Evolutionary conservation across 92 coral and sea anemone species (phyloP).

Genomic region (Zoanthus solanderi): DNA sequence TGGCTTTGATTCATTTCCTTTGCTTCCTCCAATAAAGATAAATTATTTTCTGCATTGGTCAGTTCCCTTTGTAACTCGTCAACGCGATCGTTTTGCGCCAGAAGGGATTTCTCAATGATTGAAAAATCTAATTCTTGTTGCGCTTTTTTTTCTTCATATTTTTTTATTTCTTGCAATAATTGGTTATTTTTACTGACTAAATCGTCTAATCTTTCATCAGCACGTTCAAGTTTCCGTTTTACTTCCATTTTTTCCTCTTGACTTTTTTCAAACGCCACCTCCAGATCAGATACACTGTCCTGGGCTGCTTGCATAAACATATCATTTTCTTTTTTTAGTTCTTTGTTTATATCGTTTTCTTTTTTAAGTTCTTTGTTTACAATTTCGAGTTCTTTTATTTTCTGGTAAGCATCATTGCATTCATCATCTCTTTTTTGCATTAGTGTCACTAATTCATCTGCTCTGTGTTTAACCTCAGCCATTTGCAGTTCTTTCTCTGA

Average conservation of each 20-base stretch:
- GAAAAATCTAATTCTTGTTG: conserved; percentile 57
- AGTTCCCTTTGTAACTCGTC: conserved; percentile 64
- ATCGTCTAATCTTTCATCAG: conserved; percentile 58
- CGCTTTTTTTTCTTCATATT: conserved; percentile 50
- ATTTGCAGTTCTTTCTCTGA: conserved; percentile 70
- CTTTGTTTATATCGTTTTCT: conserved; percentile 52
- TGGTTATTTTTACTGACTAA: conserved; percentile 59
- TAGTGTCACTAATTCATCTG: conserved; percentile 55
- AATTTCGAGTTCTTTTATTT: conserved; percentile 57
- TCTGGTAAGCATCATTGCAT: conserved; percentile 60
- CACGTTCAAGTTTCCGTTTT: conserved; percentile 58
- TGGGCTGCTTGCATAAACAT: conserved; percentile 46
- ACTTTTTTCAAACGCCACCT: conserved; percentile 71
- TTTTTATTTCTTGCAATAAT: conserved; percentile 50
- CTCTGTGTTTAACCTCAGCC: conserved; percentile 51
- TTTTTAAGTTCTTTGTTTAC: conserved; percentile 41
- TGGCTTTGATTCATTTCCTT: conserved; percentile 69
- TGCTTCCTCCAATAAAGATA: conserved; percentile 69
- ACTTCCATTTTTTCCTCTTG: conserved; percentile 64
- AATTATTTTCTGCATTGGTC: conserved; percentile 54
- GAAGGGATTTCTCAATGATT: conserved; percentile 49
- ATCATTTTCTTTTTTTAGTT: conserved; percentile 60
- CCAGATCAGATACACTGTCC: conserved; percentile 67
- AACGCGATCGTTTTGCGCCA: conserved; percentile 56
- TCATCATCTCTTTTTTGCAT: conserved; percentile 65